These are phyloP conservation scores for Pitta sordida DNA, from an alignment of 2,113 vertebrate species.

Conservation along the genomic window DNA sequence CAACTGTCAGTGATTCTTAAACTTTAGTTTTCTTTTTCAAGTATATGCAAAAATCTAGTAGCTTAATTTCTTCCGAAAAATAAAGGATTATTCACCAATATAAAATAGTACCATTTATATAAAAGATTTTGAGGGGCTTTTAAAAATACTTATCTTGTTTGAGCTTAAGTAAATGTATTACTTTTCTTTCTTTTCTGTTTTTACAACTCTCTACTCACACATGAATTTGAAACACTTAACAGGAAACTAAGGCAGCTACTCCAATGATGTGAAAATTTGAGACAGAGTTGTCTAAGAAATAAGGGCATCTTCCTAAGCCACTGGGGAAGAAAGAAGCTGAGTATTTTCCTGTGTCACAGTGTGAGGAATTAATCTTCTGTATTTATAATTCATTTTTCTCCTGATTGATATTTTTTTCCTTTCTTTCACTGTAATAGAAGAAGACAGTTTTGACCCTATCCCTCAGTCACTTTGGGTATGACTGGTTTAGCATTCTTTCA, in stretches of 20 bases:
- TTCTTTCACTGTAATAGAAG: neutral
- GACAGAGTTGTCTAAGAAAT: neutral
- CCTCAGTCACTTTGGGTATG: neutral
- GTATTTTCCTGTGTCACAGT: neutral
- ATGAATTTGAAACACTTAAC: neutral
- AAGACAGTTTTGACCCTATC: neutral
- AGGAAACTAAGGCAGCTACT: neutral
- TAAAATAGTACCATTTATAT: neutral
- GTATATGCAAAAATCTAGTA: neutral
- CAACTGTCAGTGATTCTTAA: neutral
- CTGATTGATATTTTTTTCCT: neutral
- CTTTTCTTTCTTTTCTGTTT: neutral
- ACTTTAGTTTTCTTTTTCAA: neutral
- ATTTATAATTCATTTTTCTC: neutral
- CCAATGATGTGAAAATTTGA: neutral
- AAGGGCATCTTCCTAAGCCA: neutral
- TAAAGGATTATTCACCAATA: neutral
- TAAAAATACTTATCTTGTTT: neutral
- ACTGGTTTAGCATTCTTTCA: neutral
- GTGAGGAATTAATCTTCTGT: neutral
- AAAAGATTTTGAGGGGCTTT: accelerated
- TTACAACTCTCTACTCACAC: neutral
- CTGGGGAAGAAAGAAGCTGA: neutral
- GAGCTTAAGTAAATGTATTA: neutral
- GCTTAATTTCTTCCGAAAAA: neutral